Base-by-base conservation (phyloP, 2,888 invertebrate genomes). In the Aelia acuminata region DNA sequence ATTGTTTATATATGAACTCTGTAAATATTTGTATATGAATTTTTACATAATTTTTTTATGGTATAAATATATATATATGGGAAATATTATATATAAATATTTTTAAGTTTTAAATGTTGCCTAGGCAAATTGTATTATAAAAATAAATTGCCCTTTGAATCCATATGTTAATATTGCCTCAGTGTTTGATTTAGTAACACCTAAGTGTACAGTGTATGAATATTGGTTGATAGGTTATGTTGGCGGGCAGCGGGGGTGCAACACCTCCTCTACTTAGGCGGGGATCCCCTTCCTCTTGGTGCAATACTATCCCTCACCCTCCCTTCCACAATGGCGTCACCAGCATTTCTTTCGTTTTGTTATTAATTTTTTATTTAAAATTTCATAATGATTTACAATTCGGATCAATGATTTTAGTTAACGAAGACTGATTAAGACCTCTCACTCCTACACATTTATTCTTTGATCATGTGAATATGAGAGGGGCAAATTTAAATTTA, bases 1-100 rank as follows among this genome's bases (percentile, higher is more conserved):
- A 90, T 90, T 89, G 89, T 89, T 90, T 88, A 89, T 89, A 89
- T 89, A 53, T 35, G 84, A 85, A 84, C 63, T 48, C 63, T 90
- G 89, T 89, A 89, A 88, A 90, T 90, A 90, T 89, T 89, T 90
- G 89, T 90, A 90, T 88, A 90, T 89, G 89, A 89, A 90, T 90
- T 89, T 90, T 90, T 90, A 89, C 90, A 89, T 90, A 89, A 89
- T 89, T 89, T 89, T 89, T 90, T 88, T 53, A 88, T 89, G 87
- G 87, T 86, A 89, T 89, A 89, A 88, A 89, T 89, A 89, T 89
- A 89, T 88, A 89, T 89, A 89, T 88, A 89, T 89, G 50, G 85
- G 84, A 89, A 88, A 89, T 88, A 88, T 85, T 89, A 89, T 89
- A 88, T 89, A 88, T 88, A 89, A 88, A 89, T 89, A 88, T 85